Base-by-base conservation (phyloP, 2,113 vertebrate species). In the Motacilla alba region DNA sequence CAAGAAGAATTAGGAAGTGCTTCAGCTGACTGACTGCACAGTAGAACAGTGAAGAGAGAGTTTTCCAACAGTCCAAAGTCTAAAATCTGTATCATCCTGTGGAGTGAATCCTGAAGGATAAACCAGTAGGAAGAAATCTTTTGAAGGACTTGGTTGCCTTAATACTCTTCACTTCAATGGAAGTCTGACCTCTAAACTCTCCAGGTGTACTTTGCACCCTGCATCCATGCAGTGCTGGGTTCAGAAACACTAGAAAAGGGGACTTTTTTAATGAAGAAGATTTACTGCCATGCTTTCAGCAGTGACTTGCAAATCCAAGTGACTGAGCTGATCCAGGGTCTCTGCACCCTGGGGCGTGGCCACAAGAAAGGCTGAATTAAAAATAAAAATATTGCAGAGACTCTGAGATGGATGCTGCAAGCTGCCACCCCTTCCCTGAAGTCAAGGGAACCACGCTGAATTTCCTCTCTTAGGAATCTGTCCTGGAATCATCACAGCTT, bases 41-140 rank as follows among this genome's bases (percentile, higher is more conserved):
- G 78, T 27, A 47, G 1, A 94, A 86, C 18, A 80, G 47, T 20
- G 50, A 91, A 83, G 23, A 91, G 52, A 68, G 52, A 76, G 27
- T 93, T 90, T 87, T 88, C 82, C 52, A 90, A 47, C 64, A 91
- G 44, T 31, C 74, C 55, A 75, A 59, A 95, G 28, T 62, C 78
- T 87, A 79, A 94, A 95, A 47, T 83, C 59, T 84, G 93, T 67
- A 72, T 46, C 68, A 28, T 77, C 50, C 72, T 35, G 63, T 67
- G 68, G 78, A 86, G 63, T 60, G 39, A 91, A 74, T 80, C 78
- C 87, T 87, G 67, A 96, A 89, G 85, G 62, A 93, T 67, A 83
- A 93, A 82, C 43, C 64, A 63, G 72, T 93, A 74, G 75, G 63
- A 91, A 92, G 50, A 86, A 90, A 80, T 67, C 30, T 78, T 93